Evolutionary conservation across 2,113 vertebrate species (phyloP).

Genomic region (Hypomesus transpacificus): DNA sequence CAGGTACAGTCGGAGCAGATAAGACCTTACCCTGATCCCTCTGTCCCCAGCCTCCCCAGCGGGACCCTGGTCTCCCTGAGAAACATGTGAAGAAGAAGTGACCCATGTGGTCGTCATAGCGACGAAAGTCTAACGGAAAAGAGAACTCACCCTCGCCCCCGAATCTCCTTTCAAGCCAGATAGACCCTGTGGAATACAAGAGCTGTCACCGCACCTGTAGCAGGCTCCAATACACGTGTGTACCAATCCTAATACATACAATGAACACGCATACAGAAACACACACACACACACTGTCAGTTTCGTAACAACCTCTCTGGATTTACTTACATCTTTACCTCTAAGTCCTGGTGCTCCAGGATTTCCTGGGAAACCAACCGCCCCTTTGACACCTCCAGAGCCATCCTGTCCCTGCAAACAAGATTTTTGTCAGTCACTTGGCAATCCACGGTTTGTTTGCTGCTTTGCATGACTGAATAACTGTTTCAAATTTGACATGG

Average conservation of each 20-base stretch:
- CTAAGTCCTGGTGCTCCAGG: constrained; percentile 80
- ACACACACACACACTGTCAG: not conserved
- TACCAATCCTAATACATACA: not conserved
- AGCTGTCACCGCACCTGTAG: not conserved
- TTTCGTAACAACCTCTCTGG: constrained; percentile 45
- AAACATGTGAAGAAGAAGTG: constrained; percentile 5
- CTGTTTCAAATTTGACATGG: not conserved
- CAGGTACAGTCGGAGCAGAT: not conserved
- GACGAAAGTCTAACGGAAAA: not conserved
- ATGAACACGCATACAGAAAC: too few relatives aligned
- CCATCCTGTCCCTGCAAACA: constrained; percentile 76
- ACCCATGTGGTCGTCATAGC: not conserved
- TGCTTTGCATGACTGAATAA: too few relatives aligned
- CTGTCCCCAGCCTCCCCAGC: constrained; percentile 76
- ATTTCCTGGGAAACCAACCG: constrained; percentile 67
- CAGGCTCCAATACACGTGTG: not conserved
- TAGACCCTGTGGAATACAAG: constrained; percentile 61
- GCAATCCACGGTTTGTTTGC: too few relatives aligned
- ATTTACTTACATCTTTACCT: constrained; percentile 95
- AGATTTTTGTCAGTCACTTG: not conserved
- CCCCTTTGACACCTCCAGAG: constrained; percentile 75
- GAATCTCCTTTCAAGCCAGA: constrained; percentile 64
- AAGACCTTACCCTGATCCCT: constrained; percentile 75
- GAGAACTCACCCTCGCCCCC: constrained; percentile 64
- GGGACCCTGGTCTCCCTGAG: constrained; percentile 77